These are phyloP conservation scores for Myotis brandtii DNA, from an alignment of 2,113 vertebrate genomes.

Conservation along the genomic window DNA sequence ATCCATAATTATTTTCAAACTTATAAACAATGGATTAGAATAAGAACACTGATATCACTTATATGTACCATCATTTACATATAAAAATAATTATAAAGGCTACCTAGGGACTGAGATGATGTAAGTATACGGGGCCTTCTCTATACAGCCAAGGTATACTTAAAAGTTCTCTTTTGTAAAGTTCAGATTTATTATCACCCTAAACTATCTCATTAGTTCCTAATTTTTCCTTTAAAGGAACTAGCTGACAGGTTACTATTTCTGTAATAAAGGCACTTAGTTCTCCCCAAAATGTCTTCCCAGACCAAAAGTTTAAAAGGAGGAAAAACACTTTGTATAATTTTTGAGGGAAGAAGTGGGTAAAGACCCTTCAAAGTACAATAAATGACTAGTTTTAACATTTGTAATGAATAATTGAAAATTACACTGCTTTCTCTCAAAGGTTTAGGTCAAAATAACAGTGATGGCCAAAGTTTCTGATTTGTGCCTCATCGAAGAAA, in stretches of 20 bases:
- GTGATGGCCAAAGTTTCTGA: background rate
- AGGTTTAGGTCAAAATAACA: background rate
- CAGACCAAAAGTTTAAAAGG: slow-evolving; percentile 4
- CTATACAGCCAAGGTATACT: background rate
- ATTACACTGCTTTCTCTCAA: background rate
- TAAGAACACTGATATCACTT: background rate
- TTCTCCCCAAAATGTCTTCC: background rate
- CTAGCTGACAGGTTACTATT: background rate
- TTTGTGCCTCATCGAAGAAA: background rate
- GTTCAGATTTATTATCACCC: background rate
- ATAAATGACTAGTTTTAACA: background rate
- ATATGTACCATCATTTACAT: background rate
- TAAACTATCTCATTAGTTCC: background rate
- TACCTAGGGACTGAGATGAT: background rate
- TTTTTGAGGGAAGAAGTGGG: background rate
- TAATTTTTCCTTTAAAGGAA: background rate
- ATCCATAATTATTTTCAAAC: slow-evolving; percentile 9
- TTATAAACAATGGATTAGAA: background rate
- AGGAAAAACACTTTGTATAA: background rate
- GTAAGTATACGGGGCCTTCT: background rate
- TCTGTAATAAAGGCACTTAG: background rate
- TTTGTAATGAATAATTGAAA: background rate
- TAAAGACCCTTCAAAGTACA: background rate
- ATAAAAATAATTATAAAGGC: slow-evolving; percentile 11
- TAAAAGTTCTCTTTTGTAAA: background rate